Evolutionary conservation across 2,888 invertebrate species (phyloP).

Genomic region (Caprella mutica): DNA sequence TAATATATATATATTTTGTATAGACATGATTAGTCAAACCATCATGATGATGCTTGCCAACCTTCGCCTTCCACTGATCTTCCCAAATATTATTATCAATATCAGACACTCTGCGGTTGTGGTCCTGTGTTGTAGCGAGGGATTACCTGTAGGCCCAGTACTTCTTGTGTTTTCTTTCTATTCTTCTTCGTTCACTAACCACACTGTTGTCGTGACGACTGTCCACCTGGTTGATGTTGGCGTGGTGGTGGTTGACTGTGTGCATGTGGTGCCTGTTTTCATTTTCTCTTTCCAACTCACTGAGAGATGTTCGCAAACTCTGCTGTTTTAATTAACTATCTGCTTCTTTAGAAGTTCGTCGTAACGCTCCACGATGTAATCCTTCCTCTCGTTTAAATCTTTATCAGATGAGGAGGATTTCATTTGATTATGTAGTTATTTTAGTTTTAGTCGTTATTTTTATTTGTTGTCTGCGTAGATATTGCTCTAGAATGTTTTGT

Average conservation of each 20-base stretch:
- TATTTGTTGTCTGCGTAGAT: too few species aligned
- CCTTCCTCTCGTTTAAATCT: too few species aligned
- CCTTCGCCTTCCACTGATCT: too few species aligned
- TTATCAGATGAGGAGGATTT: constrained; percentile 5
- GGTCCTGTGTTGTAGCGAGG: neutral
- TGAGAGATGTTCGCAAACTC: neutral
- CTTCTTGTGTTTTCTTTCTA: too few species aligned
- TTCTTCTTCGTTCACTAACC: too few species aligned
- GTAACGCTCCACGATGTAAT: neutral
- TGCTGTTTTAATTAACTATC: neutral
- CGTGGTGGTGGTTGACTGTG: too few species aligned
- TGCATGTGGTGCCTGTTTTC: neutral
- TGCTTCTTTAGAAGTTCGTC: constrained; percentile 7
- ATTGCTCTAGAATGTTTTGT: constrained; percentile 2
- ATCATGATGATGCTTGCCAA: constrained; percentile 1
- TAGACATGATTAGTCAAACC: too few species aligned
- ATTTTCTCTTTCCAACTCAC: neutral
- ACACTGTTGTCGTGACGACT: too few species aligned
- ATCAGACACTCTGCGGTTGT: neutral
- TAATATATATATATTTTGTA: too few species aligned
- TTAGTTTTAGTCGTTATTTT: constrained; percentile 35
- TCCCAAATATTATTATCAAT: constrained; percentile 8
- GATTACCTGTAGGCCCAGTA: neutral
- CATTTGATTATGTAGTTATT: too few species aligned
- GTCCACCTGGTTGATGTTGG: too few species aligned